A percentile compares a stretch with the other conserved stretches of the same genome.
Conservation (phyloP, 2,797 vertebrate genomes). For the Amazona finschi region DNA sequence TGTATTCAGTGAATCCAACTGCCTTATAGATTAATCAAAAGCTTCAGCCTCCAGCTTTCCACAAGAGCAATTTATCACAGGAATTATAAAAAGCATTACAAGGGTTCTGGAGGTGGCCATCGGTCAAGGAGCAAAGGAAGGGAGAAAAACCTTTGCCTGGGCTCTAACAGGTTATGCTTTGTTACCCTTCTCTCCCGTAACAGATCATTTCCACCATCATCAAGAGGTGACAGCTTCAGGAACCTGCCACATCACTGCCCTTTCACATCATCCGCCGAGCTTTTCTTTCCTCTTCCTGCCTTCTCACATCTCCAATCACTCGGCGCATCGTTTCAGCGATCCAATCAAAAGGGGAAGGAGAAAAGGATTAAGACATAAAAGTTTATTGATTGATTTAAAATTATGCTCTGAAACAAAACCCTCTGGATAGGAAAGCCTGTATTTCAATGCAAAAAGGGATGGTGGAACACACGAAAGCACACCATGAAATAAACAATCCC, state of each 20-base stretch:
- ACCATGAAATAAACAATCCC: conserved; percentile 50
- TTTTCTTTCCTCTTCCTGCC: not conserved
- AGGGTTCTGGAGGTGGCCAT: not conserved
- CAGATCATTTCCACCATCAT: not conserved
- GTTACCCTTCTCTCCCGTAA: not conserved
- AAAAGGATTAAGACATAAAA: conserved; percentile 2
- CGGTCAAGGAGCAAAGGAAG: not conserved
- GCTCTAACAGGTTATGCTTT: not conserved
- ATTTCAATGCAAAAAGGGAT: not conserved
- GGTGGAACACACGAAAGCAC: not conserved
- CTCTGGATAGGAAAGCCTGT: not conserved
- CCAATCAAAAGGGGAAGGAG: not conserved
- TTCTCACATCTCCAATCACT: not conserved
- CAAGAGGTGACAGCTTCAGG: not conserved
- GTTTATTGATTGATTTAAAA: conserved; percentile 52
- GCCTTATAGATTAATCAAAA: not conserved
- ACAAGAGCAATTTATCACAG: not conserved
- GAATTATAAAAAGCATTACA: not conserved
- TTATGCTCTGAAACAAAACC: conserved; percentile 13
- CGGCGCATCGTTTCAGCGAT: not conserved
- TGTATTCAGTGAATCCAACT: not conserved
- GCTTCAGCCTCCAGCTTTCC: not conserved
- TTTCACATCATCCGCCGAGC: not conserved
- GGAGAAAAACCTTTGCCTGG: not conserved
- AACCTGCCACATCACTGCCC: not conserved